Conservation (phyloP, 1,140 invertebrate genomes). For the Bombus confusus region DNA sequence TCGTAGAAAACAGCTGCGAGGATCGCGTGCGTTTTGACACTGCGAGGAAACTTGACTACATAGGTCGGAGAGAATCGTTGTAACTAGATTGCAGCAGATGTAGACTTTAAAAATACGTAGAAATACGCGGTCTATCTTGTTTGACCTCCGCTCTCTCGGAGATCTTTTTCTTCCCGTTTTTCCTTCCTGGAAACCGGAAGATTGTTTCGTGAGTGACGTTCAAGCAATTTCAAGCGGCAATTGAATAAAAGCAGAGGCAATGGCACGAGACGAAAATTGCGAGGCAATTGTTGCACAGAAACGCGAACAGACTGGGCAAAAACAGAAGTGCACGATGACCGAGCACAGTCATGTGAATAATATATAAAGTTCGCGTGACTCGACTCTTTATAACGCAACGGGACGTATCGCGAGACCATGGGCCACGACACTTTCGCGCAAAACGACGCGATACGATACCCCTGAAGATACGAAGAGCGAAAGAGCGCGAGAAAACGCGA, state of each 20-base stretch:
- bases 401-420: neutral
- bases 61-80: neutral
- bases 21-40: neutral
- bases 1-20: neutral
- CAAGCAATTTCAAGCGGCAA: neutral
- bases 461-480: neutral
- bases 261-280: constrained; percentile 5
- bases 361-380: constrained; percentile 18
- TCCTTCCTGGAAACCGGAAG: neutral
- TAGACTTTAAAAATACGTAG: neutral
- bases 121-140: neutral
- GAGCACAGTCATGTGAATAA: constrained; percentile 7
- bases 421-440: neutral
- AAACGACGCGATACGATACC: neutral
- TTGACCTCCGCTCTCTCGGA: neutral
- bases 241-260: constrained; percentile 10
- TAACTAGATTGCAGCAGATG: neutral
- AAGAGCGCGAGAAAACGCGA: constrained; percentile 10
- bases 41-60: neutral
- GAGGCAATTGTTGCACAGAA: constrained; percentile 5
- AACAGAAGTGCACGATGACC: constrained; percentile 14
- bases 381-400: neutral
- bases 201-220: constrained; percentile 10
- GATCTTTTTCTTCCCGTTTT: neutral
- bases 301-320: neutral